Evolutionary conservation across 2,113 vertebrate genomes (phyloP).

Genomic region (Scopus umbretta): DNA sequence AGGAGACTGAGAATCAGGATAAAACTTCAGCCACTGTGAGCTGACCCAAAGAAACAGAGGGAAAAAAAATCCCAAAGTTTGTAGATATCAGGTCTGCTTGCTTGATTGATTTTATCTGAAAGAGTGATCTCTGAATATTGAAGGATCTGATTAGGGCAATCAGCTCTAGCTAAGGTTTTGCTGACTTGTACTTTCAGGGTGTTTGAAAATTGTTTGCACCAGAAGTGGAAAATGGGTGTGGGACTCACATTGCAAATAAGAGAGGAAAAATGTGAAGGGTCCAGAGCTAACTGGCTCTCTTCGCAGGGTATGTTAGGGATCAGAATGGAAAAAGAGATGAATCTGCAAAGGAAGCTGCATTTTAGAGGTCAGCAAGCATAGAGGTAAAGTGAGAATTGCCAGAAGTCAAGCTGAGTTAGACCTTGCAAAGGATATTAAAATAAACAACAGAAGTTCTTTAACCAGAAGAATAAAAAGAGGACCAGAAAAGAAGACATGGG

Average conservation of each 20-base stretch:
- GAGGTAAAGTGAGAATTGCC: constrained; percentile 44
- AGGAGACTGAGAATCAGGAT: neutral
- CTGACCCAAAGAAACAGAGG: neutral
- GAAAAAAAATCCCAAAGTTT: neutral
- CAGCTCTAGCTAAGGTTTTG: neutral
- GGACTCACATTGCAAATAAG: neutral
- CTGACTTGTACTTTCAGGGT: neutral
- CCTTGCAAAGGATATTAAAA: constrained; percentile 64
- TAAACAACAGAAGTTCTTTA: constrained; percentile 49
- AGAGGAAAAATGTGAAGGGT: neutral
- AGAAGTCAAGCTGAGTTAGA: constrained; percentile 62
- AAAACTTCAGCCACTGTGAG: neutral
- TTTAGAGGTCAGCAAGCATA: constrained; percentile 44
- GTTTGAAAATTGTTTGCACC: neutral
- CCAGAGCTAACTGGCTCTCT: neutral
- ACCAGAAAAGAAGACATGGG: neutral
- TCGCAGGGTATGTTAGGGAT: neutral
- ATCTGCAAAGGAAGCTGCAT: constrained; percentile 53
- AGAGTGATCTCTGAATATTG: neutral
- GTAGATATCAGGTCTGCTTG: neutral
- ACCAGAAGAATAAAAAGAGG: constrained; percentile 17
- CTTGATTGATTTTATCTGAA: neutral
- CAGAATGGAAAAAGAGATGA: constrained; percentile 37
- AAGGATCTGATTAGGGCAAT: neutral
- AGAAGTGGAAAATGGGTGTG: neutral